These are phyloP conservation scores for Helicoverpa assulta DNA, from an alignment of 2,888 invertebrate species.

Conservation along the genomic window DNA sequence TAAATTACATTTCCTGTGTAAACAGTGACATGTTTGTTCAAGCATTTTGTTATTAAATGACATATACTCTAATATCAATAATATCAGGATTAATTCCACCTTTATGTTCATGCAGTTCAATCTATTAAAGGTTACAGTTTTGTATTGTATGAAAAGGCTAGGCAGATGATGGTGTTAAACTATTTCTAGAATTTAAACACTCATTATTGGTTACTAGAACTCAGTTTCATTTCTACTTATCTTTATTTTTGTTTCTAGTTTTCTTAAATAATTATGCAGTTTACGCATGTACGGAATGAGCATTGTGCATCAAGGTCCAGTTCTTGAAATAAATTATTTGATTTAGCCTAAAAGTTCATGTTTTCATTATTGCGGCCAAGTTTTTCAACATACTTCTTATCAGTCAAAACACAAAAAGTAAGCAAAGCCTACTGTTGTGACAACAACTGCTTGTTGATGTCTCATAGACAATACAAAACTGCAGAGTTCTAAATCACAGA, in stretches of 20 bases:
- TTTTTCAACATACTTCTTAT: conserved; percentile 1
- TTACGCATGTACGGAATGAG: too few relatives aligned
- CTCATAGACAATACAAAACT: background rate
- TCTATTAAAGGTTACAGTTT: background rate
- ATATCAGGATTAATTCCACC: background rate
- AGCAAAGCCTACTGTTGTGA: background rate
- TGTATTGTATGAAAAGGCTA: background rate
- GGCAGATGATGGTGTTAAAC: too few relatives aligned
- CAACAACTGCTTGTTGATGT: background rate
- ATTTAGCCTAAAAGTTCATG: background rate
- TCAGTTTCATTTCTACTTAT: too few relatives aligned
- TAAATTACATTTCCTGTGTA: conserved; percentile 20
- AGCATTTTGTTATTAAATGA: background rate
- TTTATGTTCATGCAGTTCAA: background rate
- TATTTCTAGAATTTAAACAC: too few relatives aligned
- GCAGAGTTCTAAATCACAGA: background rate
- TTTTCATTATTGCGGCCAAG: background rate
- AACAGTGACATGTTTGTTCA: conserved; percentile 19
- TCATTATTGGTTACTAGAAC: too few relatives aligned
- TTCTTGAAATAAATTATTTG: too few relatives aligned
- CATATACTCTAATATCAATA: conserved; percentile 1
- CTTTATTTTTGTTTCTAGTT: too few relatives aligned
- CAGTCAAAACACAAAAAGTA: background rate
- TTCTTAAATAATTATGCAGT: too few relatives aligned
- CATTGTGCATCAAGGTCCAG: too few relatives aligned